Conservation (phyloP, 64 coral and sea anemone species). For the Catalaphyllia jardinei region DNA sequence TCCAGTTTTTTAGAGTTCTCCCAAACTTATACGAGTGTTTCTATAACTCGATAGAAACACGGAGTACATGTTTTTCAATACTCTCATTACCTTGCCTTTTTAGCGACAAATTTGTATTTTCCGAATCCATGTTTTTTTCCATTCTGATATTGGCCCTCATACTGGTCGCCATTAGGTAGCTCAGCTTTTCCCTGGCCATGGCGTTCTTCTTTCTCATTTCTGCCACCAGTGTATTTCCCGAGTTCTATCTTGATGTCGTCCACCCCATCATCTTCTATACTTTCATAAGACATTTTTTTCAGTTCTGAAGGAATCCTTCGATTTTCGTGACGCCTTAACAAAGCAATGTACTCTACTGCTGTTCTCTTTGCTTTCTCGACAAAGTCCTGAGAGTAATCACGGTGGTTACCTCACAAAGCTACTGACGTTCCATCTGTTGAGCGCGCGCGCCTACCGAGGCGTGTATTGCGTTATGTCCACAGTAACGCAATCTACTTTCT, state of each 20-base stretch:
- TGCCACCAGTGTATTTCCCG: constrained; percentile 58
- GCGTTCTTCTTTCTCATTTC: constrained; percentile 66
- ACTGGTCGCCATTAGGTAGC: constrained; percentile 69
- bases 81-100: neutral
- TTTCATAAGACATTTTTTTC: constrained; percentile 53
- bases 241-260: neutral
- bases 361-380: neutral
- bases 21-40: too few relatives aligned
- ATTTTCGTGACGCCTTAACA: neutral
- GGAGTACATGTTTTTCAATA: too few relatives aligned
- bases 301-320: neutral
- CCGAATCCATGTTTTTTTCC: constrained; percentile 71
- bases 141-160: constrained; percentile 70
- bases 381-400: neutral
- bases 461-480: too few relatives aligned
- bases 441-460: neutral
- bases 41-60: too few relatives aligned
- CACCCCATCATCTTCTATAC: constrained; percentile 12
- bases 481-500: too few relatives aligned
- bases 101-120: constrained; percentile 11
- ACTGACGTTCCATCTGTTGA: neutral
- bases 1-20: too few relatives aligned
- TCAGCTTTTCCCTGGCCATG: constrained; percentile 69
- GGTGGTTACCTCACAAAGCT: neutral
- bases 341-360: neutral